Evolutionary conservation across 1,140 invertebrate genomes (phyloP).

Genomic region (Aphaenogaster ashmeadi): DNA sequence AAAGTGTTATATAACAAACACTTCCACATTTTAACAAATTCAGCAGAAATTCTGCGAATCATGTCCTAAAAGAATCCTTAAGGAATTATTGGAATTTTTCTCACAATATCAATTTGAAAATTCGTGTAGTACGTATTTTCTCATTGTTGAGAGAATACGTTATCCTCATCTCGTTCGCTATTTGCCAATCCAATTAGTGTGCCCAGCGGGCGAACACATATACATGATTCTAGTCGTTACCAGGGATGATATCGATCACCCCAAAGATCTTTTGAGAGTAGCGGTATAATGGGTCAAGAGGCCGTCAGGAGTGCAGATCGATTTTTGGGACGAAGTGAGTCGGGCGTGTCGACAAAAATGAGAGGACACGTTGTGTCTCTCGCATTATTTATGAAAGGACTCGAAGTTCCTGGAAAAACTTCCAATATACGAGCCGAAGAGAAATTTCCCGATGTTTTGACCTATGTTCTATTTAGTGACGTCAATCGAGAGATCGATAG

Average conservation of each 20-base stretch:
- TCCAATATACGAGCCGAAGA: background rate
- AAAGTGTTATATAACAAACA: background rate
- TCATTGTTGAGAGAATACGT: constrained; percentile 4
- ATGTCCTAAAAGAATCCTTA: too few species aligned
- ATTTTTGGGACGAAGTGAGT: constrained; percentile 32
- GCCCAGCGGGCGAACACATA: background rate
- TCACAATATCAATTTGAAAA: background rate
- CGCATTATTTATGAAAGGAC: constrained; percentile 45
- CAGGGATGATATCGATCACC: constrained; percentile 26
- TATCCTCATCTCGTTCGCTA: background rate
- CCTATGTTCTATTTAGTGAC: background rate
- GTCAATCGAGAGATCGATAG: constrained; percentile 17
- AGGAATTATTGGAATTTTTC: background rate
- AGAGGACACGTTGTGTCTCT: background rate
- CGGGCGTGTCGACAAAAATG: constrained; percentile 46
- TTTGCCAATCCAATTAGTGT: constrained; percentile 54
- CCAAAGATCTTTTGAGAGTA: constrained; percentile 43
- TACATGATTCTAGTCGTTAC: constrained; percentile 10
- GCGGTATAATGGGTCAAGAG: constrained; percentile 61
- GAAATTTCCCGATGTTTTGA: background rate
- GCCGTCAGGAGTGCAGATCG: constrained; percentile 44
- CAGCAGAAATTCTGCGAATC: background rate
- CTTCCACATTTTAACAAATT: background rate
- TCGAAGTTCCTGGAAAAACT: background rate
- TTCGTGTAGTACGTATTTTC: background rate